These are phyloP conservation scores for Elanoides forficatus DNA, from an alignment of 2,113 vertebrate species.

Conservation along the genomic window DNA sequence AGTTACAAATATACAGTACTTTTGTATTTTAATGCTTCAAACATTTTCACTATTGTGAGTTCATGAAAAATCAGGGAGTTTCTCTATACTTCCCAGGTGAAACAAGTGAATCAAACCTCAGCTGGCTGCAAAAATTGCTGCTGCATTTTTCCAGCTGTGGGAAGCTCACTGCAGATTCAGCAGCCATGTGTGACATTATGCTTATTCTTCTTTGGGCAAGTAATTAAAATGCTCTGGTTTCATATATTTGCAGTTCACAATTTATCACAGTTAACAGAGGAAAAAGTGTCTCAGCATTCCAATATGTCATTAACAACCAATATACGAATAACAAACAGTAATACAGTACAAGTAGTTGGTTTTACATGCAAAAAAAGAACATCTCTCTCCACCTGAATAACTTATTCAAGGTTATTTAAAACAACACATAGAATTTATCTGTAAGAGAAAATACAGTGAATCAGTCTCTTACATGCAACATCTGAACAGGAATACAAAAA, in stretches of 20 bases:
- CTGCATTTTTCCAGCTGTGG: neutral
- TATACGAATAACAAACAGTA: neutral
- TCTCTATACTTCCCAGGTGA: neutral
- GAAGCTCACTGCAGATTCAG: slow-evolving; percentile 31
- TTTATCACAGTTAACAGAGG: neutral
- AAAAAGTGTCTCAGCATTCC: neutral
- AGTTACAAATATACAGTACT: neutral
- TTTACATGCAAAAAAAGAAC: neutral
- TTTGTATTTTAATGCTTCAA: neutral
- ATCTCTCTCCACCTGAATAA: neutral
- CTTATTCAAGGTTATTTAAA: neutral
- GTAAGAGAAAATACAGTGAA: neutral
- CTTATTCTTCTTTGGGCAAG: slow-evolving; percentile 16
- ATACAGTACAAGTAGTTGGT: neutral
- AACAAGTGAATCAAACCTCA: neutral
- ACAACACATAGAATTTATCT: neutral
- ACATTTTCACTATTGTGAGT: neutral
- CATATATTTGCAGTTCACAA: neutral
- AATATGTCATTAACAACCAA: neutral
- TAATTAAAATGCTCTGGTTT: slow-evolving; percentile 1
- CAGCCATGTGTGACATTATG: neutral
- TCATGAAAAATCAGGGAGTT: neutral
- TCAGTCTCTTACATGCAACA: neutral
- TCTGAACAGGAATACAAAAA: neutral
- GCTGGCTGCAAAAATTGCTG: neutral